Base-by-base conservation (phyloP, 2,113 vertebrate genomes). In the Sorex araneus region DNA sequence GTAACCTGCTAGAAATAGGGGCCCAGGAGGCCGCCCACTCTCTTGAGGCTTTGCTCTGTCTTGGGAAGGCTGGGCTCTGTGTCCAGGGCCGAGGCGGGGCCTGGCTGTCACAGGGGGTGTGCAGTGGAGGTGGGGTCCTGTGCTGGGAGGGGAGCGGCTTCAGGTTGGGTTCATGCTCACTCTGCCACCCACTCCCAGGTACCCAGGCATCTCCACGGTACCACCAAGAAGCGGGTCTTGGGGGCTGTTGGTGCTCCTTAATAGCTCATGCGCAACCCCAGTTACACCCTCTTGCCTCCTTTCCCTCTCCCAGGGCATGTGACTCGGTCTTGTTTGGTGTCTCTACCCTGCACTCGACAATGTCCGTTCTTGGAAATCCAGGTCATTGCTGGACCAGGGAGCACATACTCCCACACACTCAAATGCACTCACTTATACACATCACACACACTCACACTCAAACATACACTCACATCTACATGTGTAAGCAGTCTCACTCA, bases 1-100 rank as follows among this genome's bases (percentile, higher is more conserved):
- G 76, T 84, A 81, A 92, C 95, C 94, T 84, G 74, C 90, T 93
- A 95, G 94, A 77, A 73, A 74, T 4, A 32, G 78, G 86, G 64
- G 30, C 77, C 47, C 1, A 0, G 50, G 84, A 75, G 90, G 94
- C 82, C 4, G 4, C 89, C 71, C 16, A 32, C 18, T 43, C 50
- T 76, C 47, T 3, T 30, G 16, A 10, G 74, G 70, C 12, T 87
- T 88, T 69, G 63, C 70, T 54, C 45, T 1, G 10, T 32, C 45
- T 60, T 8, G 2, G 64, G 63, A 64, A 89, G n/a, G 70, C 77
- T 8, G 6, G 25, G 21, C 57, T 60, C 18, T 60, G 16, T 21
- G 1, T 0, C n/a, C 36, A 3, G 69, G 77, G 40, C 1, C 3
- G 66, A 25, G 34, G n/a, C 25, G 47, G 73, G 63, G 11, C 23